Percentiles rank a stretch among this genome's conserved stretches.
These are phyloP conservation scores for Candoia aspera DNA, from an alignment of 2,113 vertebrate species.

Conservation along the genomic window DNA sequence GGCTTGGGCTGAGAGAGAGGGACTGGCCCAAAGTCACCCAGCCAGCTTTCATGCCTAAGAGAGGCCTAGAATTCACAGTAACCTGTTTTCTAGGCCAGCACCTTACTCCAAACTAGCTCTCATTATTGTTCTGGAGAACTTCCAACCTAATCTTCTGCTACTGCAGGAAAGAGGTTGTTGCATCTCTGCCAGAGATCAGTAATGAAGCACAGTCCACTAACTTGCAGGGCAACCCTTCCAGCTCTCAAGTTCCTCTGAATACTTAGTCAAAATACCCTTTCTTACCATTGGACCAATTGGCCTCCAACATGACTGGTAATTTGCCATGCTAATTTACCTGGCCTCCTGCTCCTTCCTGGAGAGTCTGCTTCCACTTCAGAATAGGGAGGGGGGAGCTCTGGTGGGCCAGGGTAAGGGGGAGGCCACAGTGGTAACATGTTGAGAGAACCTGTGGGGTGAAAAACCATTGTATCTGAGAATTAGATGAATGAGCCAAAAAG, in stretches of 20 bases:
- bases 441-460: slow-evolving; percentile 7
- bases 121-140: neutral
- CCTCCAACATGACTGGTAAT: neutral
- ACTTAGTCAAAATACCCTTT: too few relatives aligned
- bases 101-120: neutral
- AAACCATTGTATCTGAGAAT: neutral
- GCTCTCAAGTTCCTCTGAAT: neutral
- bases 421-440: slow-evolving; percentile 25
- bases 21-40: neutral
- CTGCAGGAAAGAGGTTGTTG: neutral
- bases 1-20: neutral
- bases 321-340: neutral
- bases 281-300: neutral
- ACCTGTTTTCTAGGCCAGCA: too few relatives aligned
- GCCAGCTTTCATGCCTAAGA: too few relatives aligned
- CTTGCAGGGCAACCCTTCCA: neutral
- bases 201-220: neutral
- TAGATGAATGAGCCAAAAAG: neutral
- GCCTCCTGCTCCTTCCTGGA: neutral
- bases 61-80: too few relatives aligned
- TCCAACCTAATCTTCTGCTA: neutral
- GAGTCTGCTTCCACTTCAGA: slow-evolving; percentile 21
- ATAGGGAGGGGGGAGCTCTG: slow-evolving; percentile 32
- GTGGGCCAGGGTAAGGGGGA: slow-evolving; percentile 31
- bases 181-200: neutral